These are phyloP conservation scores for Eupeodes latifasciatus DNA, from an alignment of 2,888 invertebrate genomes.

Conservation along the genomic window DNA sequence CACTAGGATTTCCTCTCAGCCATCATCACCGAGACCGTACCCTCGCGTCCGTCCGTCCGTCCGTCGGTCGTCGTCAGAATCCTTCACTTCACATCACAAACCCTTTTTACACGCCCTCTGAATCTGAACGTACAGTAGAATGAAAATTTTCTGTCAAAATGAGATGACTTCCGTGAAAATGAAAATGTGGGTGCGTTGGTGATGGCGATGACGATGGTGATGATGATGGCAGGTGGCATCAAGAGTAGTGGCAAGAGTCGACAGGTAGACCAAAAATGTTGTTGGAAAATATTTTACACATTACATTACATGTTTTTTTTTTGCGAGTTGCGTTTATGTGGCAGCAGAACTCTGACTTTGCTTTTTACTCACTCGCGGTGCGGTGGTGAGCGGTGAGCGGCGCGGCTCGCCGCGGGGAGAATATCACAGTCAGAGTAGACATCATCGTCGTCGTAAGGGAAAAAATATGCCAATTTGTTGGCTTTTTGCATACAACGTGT, in stretches of 20 bases:
- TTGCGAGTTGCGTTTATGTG: constrained; percentile 62
- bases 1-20: constrained; percentile 51
- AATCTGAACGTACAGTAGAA: neutral
- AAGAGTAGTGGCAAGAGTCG: neutral
- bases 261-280: constrained; percentile 23
- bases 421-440: no score
- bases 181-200: neutral
- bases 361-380: neutral
- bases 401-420: no score
- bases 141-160: constrained; percentile 28
- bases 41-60: neutral
- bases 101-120: constrained; percentile 6
- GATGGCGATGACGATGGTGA: neutral
- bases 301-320: constrained; percentile 63
- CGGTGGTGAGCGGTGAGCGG: no score
- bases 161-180: constrained; percentile 15
- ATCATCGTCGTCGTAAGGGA: no score
- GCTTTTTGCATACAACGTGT: constrained; percentile 31
- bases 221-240: neutral
- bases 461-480: constrained; percentile 3
- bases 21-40: constrained; percentile 35
- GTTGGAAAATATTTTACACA: constrained; percentile 67
- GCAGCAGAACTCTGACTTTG: constrained; percentile 4
- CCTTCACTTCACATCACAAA: neutral
- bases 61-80: no score